Evolutionary conservation across 2,113 vertebrate genomes (phyloP).

Genomic region (Taxidea taxus): DNA sequence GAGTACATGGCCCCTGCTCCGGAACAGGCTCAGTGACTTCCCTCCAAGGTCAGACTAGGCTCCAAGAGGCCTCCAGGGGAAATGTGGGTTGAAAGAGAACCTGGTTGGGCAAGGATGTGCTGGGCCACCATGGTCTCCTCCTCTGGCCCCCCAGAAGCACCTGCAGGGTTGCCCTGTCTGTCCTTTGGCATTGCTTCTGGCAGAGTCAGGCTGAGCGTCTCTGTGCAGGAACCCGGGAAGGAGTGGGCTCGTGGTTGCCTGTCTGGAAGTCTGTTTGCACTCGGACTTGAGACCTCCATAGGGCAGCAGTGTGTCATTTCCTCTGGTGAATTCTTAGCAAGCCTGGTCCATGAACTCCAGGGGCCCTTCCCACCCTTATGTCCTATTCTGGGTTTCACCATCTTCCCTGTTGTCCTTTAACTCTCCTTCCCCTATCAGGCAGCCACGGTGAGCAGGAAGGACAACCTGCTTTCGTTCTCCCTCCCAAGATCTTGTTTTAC

Average conservation of each 20-base stretch:
- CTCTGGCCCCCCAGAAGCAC: not conserved
- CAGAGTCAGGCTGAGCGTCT: not conserved
- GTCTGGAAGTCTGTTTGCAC: not conserved
- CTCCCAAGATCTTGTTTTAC: not conserved
- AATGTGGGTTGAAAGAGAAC: not conserved
- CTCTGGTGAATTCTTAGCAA: not conserved
- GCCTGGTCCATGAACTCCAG: not conserved
- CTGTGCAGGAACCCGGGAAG: not conserved
- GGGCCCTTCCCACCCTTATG: not conserved
- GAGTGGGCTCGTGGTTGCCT: not conserved
- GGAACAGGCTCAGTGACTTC: not conserved
- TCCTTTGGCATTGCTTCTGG: not conserved
- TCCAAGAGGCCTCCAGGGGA: not conserved
- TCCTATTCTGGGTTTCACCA: not conserved
- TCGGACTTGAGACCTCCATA: not conserved
- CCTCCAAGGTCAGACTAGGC: slow-evolving; percentile 15
- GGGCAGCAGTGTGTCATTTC: not conserved
- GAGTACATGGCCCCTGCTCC: slow-evolving; percentile 6
- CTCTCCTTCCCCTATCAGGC: not conserved
- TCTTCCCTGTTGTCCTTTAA: not conserved
- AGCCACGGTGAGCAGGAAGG: not conserved
- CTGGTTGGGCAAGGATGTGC: not conserved
- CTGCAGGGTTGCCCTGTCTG: no score
- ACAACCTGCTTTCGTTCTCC: not conserved
- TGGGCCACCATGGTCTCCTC: not conserved